phyloP scores from a whole-genome alignment of 1,140 invertebrate genomes.

The Panagrolaimus sp. region DNA sequence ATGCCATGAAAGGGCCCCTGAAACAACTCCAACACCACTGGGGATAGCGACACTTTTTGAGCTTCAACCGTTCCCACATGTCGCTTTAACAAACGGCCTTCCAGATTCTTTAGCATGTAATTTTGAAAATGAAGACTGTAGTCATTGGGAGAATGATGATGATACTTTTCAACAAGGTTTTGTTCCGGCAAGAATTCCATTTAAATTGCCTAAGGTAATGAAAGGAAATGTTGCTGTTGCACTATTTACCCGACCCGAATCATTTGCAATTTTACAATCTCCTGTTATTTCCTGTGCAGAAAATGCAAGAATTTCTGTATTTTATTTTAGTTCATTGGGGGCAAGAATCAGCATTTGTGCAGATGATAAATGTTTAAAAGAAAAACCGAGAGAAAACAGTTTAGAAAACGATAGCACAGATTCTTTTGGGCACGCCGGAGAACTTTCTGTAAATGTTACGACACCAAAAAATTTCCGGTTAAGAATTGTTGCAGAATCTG shows the following conservation, averaged over 20 bases:
- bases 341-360: constrained; percentile 9
- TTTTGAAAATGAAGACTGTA: constrained; percentile 6
- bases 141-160: constrained; percentile 1
- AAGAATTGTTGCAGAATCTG: constrained; percentile 9
- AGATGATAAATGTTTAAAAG: constrained; percentile 9
- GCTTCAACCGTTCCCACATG: not conserved
- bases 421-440: not conserved
- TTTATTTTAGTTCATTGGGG: not conserved
- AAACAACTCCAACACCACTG: not conserved
- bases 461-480: not conserved
- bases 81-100: not conserved
- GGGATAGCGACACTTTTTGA: not conserved
- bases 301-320: not conserved
- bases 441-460: not conserved
- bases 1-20: not conserved
- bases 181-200: constrained; percentile 6
- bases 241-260: not conserved
- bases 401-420: not conserved
- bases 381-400: not conserved
- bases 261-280: not conserved
- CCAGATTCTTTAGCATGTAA: not conserved
- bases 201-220: not conserved
- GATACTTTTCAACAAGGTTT: not conserved
- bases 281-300: constrained; percentile 6
- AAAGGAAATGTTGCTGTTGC: constrained; percentile 2